A percentile compares a stretch with the other conserved stretches of the same genome.
phyloP scores from a whole-genome alignment of 2,797 vertebrate species.

The Rhinella marina region DNA sequence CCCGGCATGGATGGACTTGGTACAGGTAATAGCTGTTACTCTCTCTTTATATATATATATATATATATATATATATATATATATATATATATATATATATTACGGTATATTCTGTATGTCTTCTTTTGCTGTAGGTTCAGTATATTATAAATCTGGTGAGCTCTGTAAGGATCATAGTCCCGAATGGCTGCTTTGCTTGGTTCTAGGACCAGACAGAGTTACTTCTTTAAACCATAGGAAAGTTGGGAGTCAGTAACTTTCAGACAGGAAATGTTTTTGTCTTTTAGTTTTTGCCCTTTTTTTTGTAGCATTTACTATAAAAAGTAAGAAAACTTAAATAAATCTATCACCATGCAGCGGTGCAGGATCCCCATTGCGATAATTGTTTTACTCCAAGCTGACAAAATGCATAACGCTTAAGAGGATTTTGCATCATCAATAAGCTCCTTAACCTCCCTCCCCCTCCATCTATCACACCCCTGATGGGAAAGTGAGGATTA shows the following conservation, averaged over 20 bases:
- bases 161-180: background rate
- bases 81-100: too few species aligned
- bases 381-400: conserved; percentile 38
- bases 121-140: background rate
- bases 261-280: too few species aligned
- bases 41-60: background rate
- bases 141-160: too few species aligned
- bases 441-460: conserved; percentile 51
- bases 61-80: too few species aligned
- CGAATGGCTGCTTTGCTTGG: too few species aligned
- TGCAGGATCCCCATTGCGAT: background rate
- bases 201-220: background rate
- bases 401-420: conserved; percentile 22
- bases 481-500: conserved; percentile 48
- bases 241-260: background rate
- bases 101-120: background rate
- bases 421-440: conserved; percentile 4
- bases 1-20: conserved; percentile 63
- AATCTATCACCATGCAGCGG: background rate
- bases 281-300: background rate
- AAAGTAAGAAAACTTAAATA: background rate
- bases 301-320: background rate
- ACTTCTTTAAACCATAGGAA: background rate
- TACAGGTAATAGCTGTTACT: conserved; percentile 71
- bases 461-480: background rate